Percentiles rank a stretch among this genome's conserved stretches.
Conservation (phyloP, 2,797 vertebrate genomes). For the Anguilla marmorata region DNA sequence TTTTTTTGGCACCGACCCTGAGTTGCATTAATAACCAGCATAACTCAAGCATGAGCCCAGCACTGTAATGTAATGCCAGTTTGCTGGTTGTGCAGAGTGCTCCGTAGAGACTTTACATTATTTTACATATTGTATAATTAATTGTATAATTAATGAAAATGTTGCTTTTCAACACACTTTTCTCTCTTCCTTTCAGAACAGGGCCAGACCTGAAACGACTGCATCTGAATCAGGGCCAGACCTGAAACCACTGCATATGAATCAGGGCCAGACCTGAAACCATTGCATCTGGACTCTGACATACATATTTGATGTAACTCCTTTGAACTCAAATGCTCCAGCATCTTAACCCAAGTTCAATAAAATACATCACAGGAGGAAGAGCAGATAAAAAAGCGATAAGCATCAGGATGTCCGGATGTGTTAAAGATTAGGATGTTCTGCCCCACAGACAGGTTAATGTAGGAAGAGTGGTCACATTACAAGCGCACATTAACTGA, state of each 20-base stretch:
- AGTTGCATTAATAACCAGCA: not conserved
- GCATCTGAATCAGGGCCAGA: not conserved
- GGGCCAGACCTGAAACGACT: not conserved
- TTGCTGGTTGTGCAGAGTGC: not conserved
- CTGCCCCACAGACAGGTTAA: constrained; percentile 24
- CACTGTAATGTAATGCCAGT: not conserved
- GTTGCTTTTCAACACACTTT: too few relatives aligned
- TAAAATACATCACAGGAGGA: not conserved
- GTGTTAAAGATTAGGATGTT: not conserved
- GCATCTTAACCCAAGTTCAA: not conserved
- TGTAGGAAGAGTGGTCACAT: constrained; percentile 16
- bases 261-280: too few relatives aligned
- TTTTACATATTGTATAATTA: too few relatives aligned
- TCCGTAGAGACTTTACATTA: not conserved
- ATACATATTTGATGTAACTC: not conserved
- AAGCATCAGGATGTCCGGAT: not conserved
- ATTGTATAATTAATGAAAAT: too few relatives aligned
- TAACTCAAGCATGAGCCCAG: not conserved
- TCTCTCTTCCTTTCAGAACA: not conserved
- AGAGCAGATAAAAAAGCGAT: not conserved
- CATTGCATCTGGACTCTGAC: too few relatives aligned
- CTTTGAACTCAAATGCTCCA: not conserved
- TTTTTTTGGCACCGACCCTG: not conserved
- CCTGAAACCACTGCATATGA: too few relatives aligned
- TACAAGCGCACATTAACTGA: not conserved